Percentiles rank a stretch among this genome's conserved stretches.
These are phyloP conservation scores for Drosophila kikkawai DNA, from an alignment of 1,140 invertebrate species.

Conservation along the genomic window DNA sequence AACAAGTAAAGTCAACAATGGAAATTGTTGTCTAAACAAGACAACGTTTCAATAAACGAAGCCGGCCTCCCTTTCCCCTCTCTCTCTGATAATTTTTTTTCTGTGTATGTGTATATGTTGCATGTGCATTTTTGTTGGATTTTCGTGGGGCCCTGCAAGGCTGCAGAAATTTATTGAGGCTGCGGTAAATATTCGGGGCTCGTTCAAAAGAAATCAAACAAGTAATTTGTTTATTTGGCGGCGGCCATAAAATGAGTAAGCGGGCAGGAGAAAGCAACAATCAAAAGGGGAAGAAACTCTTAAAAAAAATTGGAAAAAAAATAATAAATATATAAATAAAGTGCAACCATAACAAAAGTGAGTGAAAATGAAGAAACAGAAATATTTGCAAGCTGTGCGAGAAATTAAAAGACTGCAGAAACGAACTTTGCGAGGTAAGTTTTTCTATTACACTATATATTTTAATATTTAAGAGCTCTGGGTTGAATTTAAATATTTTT, in stretches of 20 bases:
- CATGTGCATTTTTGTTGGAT: background rate
- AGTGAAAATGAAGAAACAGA: background rate
- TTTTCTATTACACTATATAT: background rate
- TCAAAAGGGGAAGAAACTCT: background rate
- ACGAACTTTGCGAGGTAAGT: conserved; percentile 1
- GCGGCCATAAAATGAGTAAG: conserved; percentile 71
- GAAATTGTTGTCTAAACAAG: conserved; percentile 83
- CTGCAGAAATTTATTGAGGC: conserved; percentile 83
- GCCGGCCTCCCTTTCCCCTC: conserved; percentile 27
- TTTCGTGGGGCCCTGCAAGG: conserved; percentile 9
- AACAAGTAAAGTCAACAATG: conserved; percentile 83
- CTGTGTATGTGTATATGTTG: background rate
- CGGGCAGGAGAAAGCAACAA: conserved; percentile 45
- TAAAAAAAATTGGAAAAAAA: too few species aligned
- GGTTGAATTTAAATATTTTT: background rate
- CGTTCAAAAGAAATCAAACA: conserved; percentile 83
- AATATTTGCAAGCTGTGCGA: background rate
- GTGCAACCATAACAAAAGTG: too few species aligned
- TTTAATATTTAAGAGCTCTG: background rate
- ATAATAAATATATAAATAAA: too few species aligned
- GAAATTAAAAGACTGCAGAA: conserved; percentile 41
- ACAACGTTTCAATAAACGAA: conserved; percentile 74
- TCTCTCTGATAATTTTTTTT: background rate
- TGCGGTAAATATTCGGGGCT: conserved; percentile 81
- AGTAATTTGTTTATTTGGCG: conserved; percentile 81